Percentiles rank a stretch among this genome's conserved stretches.
These are phyloP conservation scores for Arenicola marina DNA, from an alignment of 2,888 invertebrate genomes.

Conservation along the genomic window DNA sequence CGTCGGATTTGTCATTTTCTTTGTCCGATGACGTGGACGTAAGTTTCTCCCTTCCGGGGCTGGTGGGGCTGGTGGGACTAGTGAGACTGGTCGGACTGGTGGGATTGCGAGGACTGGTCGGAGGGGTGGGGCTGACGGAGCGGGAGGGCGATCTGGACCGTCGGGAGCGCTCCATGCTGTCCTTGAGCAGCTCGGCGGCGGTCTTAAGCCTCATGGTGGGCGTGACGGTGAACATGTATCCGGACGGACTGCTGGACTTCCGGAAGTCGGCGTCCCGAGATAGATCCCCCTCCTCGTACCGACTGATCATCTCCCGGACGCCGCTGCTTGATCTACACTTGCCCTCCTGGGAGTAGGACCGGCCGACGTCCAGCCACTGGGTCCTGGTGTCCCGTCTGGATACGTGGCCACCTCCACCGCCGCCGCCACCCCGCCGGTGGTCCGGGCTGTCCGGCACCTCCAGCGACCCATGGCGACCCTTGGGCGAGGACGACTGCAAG, in stretches of 20 bases:
- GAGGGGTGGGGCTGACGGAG: no score
- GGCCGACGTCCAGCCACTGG: not conserved
- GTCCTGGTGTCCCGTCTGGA: not conserved
- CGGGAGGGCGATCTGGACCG: not conserved
- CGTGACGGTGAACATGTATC: constrained; percentile 18
- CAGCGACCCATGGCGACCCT: not conserved
- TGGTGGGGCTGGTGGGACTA: no score
- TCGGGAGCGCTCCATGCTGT: constrained; percentile 29
- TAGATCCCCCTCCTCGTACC: constrained; percentile 3
- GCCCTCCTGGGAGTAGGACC: not conserved
- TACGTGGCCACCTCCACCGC: no score
- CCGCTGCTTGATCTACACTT: not conserved
- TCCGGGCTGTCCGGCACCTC: not conserved
- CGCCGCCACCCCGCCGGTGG: not conserved
- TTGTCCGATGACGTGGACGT: constrained; percentile 6
- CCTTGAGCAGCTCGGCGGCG: constrained; percentile 53
- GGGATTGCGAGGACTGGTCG: no score
- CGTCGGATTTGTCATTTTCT: constrained; percentile 1
- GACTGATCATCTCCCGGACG: not conserved
- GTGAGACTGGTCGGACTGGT: not conserved
- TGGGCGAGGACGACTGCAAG: not conserved
- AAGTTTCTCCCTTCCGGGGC: constrained; percentile 7
- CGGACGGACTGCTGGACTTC: constrained; percentile 6
- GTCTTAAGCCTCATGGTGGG: constrained; percentile 49
- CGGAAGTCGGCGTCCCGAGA: not conserved